phyloP scores from a whole-genome alignment of 2,797 vertebrate species.

The Melanotaenia pygmaea region DNA sequence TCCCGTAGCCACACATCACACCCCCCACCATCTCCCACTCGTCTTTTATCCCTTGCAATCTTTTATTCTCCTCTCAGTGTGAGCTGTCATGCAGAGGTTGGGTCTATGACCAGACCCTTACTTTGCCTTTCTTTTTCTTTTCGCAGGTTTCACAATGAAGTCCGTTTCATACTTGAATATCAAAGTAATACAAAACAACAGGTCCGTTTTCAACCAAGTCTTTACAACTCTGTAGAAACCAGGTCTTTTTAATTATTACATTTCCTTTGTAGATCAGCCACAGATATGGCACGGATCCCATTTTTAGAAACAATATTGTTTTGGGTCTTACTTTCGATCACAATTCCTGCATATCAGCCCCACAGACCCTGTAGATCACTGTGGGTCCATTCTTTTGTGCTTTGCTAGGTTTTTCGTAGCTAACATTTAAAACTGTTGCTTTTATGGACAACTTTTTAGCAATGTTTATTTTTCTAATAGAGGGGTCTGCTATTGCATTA shows the following conservation, averaged over 20 bases:
- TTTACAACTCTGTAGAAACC: not conserved
- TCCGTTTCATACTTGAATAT: not conserved
- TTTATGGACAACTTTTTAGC: not conserved
- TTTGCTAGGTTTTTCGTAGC: not conserved
- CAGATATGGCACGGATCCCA: not conserved
- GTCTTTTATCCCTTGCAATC: slow-evolving; percentile 8
- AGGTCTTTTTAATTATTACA: not conserved
- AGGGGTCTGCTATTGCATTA: not conserved
- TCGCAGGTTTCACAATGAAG: not conserved
- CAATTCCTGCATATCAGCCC: not conserved
- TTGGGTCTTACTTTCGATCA: not conserved
- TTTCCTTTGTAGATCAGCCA: no score
- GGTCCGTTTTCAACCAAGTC: not conserved
- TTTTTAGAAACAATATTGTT: not conserved
- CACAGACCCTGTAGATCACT: not conserved
- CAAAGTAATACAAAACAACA: not conserved
- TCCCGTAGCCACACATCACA: slow-evolving; percentile 28
- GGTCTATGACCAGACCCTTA: not conserved
- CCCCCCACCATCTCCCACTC: not conserved
- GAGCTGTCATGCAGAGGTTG: slow-evolving; percentile 32
- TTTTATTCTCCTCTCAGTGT: slow-evolving; percentile 24
- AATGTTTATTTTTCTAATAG: not conserved
- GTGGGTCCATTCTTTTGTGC: not conserved
- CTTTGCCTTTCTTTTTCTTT: not conserved
- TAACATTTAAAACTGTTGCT: not conserved